phyloP scores from a whole-genome alignment of 2,888 invertebrate species.

The Chalcis sispes region DNA sequence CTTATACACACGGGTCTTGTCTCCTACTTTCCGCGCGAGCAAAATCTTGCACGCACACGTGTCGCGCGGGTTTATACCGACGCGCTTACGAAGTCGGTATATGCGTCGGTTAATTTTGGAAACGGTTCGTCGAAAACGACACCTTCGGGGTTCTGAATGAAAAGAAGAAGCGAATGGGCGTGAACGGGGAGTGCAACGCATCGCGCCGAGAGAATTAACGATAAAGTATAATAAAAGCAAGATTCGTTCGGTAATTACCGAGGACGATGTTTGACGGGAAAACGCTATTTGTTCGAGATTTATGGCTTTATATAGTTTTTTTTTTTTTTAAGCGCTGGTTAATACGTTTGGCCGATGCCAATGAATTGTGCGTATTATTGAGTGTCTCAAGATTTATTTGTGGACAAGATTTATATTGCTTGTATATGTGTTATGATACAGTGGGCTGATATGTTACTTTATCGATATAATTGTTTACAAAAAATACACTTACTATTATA shows the following conservation, averaged over 20 bases:
- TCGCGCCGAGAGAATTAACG: neutral
- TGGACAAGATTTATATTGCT: too few relatives aligned
- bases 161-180: constrained; percentile 34
- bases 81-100: constrained; percentile 58
- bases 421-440: too few relatives aligned
- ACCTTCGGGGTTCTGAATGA: constrained; percentile 7
- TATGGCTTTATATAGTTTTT: constrained; percentile 47
- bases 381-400: too few relatives aligned
- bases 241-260: constrained; percentile 38
- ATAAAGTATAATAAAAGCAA: constrained; percentile 8
- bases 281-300: constrained; percentile 54
- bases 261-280: too few relatives aligned
- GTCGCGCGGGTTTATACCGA: constrained; percentile 41
- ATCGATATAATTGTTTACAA: too few relatives aligned
- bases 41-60: too few relatives aligned
- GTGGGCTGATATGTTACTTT: too few relatives aligned
- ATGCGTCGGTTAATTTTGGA: constrained; percentile 74
- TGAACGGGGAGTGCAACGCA: constrained; percentile 21
- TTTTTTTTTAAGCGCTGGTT: neutral
- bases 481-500: too few relatives aligned
- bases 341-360: too few relatives aligned
- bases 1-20: constrained; percentile 3
- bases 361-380: too few relatives aligned
- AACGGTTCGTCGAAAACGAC: constrained; percentile 66
- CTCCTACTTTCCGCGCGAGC: constrained; percentile 42